These are phyloP conservation scores for Hirtodrosophila trivittata DNA, from an alignment of 2,888 invertebrate species.

Conservation along the genomic window DNA sequence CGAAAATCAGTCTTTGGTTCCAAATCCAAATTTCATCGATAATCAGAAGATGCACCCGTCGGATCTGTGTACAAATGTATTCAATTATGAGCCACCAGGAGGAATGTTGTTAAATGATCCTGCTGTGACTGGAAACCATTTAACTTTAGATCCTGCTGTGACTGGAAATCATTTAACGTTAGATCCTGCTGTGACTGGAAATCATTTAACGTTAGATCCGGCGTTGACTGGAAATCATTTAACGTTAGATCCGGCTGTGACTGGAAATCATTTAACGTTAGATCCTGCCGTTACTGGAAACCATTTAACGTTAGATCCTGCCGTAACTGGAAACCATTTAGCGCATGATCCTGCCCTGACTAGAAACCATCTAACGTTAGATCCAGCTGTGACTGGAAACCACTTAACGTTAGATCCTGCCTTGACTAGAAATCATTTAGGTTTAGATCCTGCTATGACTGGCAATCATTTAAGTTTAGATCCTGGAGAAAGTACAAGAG, in stretches of 20 bases:
- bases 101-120: constrained; percentile 28
- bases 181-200: constrained; percentile 14
- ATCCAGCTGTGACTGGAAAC: constrained; percentile 9
- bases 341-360: constrained; percentile 11
- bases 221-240: constrained; percentile 8
- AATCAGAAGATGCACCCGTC: constrained; percentile 22
- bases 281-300: constrained; percentile 10
- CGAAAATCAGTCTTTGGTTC: constrained; percentile 30
- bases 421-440: constrained; percentile 3
- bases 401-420: constrained; percentile 13
- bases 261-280: constrained; percentile 8
- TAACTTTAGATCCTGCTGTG: constrained; percentile 16
- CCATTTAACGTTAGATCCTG: constrained; percentile 15
- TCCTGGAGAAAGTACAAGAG: constrained; percentile 16
- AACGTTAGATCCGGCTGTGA: constrained; percentile 12
- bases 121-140: constrained; percentile 5
- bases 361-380: constrained; percentile 8
- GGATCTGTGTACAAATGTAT: constrained; percentile 26
- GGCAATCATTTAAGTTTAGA: constrained; percentile 15
- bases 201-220: constrained; percentile 15
- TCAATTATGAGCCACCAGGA: constrained; percentile 27
- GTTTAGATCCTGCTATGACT: constrained; percentile 16
- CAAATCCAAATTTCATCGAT: constrained; percentile 18
- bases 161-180: constrained; percentile 7
- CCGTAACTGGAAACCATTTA: constrained; percentile 5